phyloP scores from a whole-genome alignment of 2,888 invertebrate species.

The Ptilodon capucinus region DNA sequence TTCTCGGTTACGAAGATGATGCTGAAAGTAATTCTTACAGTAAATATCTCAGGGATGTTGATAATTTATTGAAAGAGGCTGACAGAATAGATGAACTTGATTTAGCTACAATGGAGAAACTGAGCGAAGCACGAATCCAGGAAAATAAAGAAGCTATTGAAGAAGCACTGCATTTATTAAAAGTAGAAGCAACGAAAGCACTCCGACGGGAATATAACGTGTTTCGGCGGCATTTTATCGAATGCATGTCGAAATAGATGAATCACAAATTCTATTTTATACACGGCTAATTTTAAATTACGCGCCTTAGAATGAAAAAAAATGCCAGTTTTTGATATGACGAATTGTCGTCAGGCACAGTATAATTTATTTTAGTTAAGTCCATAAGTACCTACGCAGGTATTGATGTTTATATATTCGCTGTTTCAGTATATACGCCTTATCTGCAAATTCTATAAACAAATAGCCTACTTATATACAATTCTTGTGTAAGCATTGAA shows the following conservation, averaged over 20 bases:
- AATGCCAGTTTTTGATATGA: not conserved
- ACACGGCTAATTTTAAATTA: not conserved
- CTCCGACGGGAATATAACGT: slow-evolving; percentile 65
- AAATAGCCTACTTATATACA: no score
- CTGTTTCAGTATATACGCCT: no score
- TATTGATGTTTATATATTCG: no score
- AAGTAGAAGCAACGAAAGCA: slow-evolving; percentile 67
- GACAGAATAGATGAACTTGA: slow-evolving; percentile 72
- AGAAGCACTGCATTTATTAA: slow-evolving; percentile 59
- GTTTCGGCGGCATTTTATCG: slow-evolving; percentile 63
- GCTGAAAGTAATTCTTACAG: slow-evolving; percentile 56
- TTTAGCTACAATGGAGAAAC: slow-evolving; percentile 67
- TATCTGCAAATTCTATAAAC: no score
- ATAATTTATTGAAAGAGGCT: slow-evolving; percentile 62
- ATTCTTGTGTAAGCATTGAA: no score
- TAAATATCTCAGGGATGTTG: slow-evolving; percentile 56
- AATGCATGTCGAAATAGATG: not conserved
- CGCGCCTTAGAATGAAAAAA: slow-evolving; percentile 4
- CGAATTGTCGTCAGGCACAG: no score
- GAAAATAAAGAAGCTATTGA: slow-evolving; percentile 61
- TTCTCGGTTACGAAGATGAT: slow-evolving; percentile 57
- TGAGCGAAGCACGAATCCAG: slow-evolving; percentile 57
- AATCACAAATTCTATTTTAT: not conserved
- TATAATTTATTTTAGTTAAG: no score
- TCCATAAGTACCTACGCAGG: no score